Percentiles rank a stretch among this genome's conserved stretches.
Evolutionary conservation across 1,140 invertebrate species (phyloP).

Genomic region (Drosophila repleta): DNA sequence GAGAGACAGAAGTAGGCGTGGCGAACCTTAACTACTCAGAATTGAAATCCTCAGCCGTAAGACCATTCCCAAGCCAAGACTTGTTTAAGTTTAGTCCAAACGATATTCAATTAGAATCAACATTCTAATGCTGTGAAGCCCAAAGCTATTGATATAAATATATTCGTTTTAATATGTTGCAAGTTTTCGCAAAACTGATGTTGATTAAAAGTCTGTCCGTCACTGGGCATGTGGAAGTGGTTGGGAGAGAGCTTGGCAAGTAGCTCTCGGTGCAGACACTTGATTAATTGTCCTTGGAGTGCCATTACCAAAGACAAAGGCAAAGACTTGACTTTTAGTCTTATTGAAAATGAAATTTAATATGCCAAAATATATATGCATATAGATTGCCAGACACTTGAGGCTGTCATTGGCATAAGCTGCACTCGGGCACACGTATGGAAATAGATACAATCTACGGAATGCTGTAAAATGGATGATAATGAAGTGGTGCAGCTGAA

Average conservation of each 20-base stretch:
- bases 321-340: conserved; percentile 51
- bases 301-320: conserved; percentile 18
- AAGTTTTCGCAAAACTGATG: conserved; percentile 19
- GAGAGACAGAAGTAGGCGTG: too few relatives aligned
- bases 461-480: conserved; percentile 54
- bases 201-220: conserved; percentile 25
- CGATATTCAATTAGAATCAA: too few relatives aligned
- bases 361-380: conserved; percentile 51
- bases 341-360: conserved; percentile 57
- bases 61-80: too few relatives aligned
- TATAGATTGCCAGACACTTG: conserved; percentile 52
- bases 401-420: conserved; percentile 56
- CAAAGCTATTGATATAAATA: conserved; percentile 1
- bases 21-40: too few relatives aligned
- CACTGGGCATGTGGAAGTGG: neutral
- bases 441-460: conserved; percentile 6
- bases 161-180: conserved; percentile 4
- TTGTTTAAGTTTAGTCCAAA: too few relatives aligned
- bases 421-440: conserved; percentile 13
- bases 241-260: conserved; percentile 19
- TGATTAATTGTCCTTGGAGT: conserved; percentile 63
- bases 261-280: conserved; percentile 35
- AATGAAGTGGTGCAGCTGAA: conserved; percentile 68
- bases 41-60: too few relatives aligned
- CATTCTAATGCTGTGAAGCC: too few relatives aligned